These are phyloP conservation scores for Elysia crispata DNA, from an alignment of 2,888 invertebrate genomes.

Conservation along the genomic window DNA sequence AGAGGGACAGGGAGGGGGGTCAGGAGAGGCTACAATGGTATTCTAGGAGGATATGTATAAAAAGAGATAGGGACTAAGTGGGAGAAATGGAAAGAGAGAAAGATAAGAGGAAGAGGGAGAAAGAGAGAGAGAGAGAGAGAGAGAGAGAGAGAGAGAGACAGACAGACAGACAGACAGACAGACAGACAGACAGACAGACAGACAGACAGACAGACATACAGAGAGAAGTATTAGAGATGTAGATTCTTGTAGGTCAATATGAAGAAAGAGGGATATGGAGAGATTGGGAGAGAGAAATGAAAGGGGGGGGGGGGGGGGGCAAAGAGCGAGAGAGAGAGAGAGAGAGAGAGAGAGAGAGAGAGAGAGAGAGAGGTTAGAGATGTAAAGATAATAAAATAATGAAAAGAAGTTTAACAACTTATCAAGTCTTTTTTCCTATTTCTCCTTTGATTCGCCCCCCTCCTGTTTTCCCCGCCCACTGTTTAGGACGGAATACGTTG, in stretches of 20 bases:
- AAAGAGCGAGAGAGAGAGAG: slow-evolving; percentile 4
- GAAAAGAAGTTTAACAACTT: neutral
- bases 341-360: slow-evolving; percentile 21
- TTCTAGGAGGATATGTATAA: too few species aligned
- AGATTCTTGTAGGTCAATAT: neutral
- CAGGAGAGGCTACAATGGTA: too few species aligned
- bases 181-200: neutral
- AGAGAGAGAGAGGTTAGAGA: neutral
- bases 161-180: neutral
- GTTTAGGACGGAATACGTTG: slow-evolving; percentile 2
- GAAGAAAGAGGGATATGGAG: neutral
- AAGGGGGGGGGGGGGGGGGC: neutral
- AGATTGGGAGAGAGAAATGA: neutral
- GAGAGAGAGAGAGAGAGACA: slow-evolving; percentile 6
- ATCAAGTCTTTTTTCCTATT: too few species aligned
- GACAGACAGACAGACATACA: neutral
- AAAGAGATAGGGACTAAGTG: too few species aligned
- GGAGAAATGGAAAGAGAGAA: neutral
- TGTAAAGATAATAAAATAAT: neutral
- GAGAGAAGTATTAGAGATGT: neutral
- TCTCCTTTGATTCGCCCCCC: too few species aligned
- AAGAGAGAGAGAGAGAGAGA: neutral
- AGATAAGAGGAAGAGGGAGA: neutral
- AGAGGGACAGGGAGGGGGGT: too few species aligned
- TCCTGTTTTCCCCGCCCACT: neutral